Conservation (phyloP, 2,888 invertebrate genomes). For the Ochropacha duplaris region DNA sequence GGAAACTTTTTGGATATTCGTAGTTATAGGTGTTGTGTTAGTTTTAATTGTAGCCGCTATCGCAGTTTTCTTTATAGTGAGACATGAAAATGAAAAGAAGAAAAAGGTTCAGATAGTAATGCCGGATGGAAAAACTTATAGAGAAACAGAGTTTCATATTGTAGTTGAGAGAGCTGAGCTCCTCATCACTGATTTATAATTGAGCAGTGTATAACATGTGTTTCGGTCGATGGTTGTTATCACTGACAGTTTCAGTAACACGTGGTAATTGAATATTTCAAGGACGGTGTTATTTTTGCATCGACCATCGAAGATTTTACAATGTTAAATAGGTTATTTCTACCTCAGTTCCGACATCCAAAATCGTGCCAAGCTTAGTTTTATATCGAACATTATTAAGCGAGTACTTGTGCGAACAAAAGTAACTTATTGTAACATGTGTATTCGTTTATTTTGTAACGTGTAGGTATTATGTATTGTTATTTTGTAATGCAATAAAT, state of each 20-base stretch:
- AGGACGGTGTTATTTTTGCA: constrained; percentile 14
- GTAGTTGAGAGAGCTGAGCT: constrained; percentile 93
- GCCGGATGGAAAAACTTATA: constrained; percentile 91
- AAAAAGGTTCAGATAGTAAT: constrained; percentile 87
- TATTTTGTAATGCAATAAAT: constrained; percentile 34
- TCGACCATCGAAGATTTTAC: constrained; percentile 32
- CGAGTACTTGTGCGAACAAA: constrained; percentile 27
- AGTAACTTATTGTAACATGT: constrained; percentile 10
- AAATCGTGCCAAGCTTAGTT: constrained; percentile 62
- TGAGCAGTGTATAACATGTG: constrained; percentile 4
- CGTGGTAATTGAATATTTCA: constrained; percentile 14
- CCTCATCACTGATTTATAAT: constrained; percentile 89
- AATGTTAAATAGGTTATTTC: constrained; percentile 23
- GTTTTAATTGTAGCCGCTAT: constrained; percentile 74
- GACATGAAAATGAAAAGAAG: constrained; percentile 79
- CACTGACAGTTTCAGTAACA: constrained; percentile 19
- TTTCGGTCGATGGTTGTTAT: constrained; percentile 26
- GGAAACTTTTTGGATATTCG: constrained; percentile 74
- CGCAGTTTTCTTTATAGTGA: constrained; percentile 71
- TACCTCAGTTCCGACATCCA: constrained; percentile 55
- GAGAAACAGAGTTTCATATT: constrained; percentile 93
- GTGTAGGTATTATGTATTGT: too few species aligned
- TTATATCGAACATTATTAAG: constrained; percentile 61
- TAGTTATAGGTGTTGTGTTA: constrained; percentile 72
- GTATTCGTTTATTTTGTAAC: constrained; percentile 12